phyloP scores from a whole-genome alignment of 1,140 invertebrate species.

The Zaprionus kolodkinae region DNA sequence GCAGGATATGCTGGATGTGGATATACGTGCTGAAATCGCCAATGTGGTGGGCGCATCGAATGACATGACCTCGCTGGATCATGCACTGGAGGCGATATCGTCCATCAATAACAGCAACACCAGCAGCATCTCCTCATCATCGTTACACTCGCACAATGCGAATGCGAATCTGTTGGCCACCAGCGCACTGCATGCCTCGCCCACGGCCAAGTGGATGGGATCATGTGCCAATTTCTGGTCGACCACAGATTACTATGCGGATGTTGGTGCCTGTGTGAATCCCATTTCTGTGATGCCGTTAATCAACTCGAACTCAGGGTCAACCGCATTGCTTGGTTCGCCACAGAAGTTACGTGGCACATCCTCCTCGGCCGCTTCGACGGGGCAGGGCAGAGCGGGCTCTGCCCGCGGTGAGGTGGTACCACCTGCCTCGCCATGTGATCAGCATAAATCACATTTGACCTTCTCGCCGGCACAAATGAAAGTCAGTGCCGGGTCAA shows the following conservation, averaged over 20 bases:
- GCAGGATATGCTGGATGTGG: conserved; percentile 92
- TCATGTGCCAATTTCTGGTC: conserved; percentile 88
- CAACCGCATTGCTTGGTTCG: conserved; percentile 36
- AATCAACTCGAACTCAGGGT: conserved; percentile 59
- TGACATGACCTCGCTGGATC: conserved; percentile 85
- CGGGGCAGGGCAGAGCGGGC: conserved; percentile 37
- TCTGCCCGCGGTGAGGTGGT: conserved; percentile 5
- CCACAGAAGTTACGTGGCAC: conserved; percentile 63
- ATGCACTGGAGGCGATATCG: conserved; percentile 72
- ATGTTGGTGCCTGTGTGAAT: conserved; percentile 91
- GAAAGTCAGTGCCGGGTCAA: conserved; percentile 84
- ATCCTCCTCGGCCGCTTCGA: conserved; percentile 31
- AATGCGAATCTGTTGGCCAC: conserved; percentile 56
- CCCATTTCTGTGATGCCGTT: conserved; percentile 90
- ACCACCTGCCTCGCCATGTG: conserved; percentile 65
- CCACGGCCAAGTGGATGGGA: conserved; percentile 84
- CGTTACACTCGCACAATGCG: conserved; percentile 47
- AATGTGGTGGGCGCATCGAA: conserved; percentile 88
- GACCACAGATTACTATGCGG: conserved; percentile 89
- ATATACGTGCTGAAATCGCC: conserved; percentile 92
- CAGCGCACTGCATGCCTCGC: conserved; percentile 63
- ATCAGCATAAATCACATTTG: conserved; percentile 87
- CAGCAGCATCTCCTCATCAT: conserved; percentile 31
- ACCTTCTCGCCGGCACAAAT: conserved; percentile 88
- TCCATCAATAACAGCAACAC: conserved; percentile 60